Base-by-base conservation (phyloP, 2,797 vertebrate species). In the Podargus strigoides region DNA sequence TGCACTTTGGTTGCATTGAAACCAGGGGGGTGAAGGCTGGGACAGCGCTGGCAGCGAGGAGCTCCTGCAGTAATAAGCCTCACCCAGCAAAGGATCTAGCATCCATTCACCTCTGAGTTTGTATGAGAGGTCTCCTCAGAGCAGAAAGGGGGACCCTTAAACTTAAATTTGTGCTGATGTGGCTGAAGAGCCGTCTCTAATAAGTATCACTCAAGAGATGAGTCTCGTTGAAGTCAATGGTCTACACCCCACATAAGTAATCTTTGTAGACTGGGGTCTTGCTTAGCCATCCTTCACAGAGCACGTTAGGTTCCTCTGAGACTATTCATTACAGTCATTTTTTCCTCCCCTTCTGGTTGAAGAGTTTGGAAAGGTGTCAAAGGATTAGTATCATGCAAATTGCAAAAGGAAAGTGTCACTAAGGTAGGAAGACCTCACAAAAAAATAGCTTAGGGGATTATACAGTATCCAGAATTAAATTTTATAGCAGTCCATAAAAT, bases 401-500 rank as follows among this genome's bases (percentile, higher is more conserved):
- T 94, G 94, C 5, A 30, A 94, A 76, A 56, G 21, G 22, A 56
- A 89, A 87, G 69, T 87, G 76, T 74, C 80, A 69, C 81, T 77
- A 22, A 70, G 85, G 60, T 19, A 95, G 76, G 63, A 91, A 86
- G 49, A 81, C 62, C 62, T 91, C 67, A 93, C 91, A 93, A 97
- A 94, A 93, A 97, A 92, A 87, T 85, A 92, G 94, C 96, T 97
- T 53, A 89, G 91, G 92, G 87, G 89, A 95, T 93, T 56, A 77
- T 90, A 60, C 39, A 92, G 77, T 87, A 91, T 66, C 93, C 21
- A 58, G 96, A 95, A 96, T 96, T 91, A 95, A 96, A 94, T 97
- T 97, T 97, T 96, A 96, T 83, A 94, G 64, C 81, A 94, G 86
- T 90, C 84, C 87, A 78, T 98, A 97, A 98, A 98, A 97, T 89